A percentile compares a stretch with the other conserved stretches of the same genome.
Evolutionary conservation across 1,140 invertebrate species (phyloP).

Genomic region (Oryctes rhinoceros): DNA sequence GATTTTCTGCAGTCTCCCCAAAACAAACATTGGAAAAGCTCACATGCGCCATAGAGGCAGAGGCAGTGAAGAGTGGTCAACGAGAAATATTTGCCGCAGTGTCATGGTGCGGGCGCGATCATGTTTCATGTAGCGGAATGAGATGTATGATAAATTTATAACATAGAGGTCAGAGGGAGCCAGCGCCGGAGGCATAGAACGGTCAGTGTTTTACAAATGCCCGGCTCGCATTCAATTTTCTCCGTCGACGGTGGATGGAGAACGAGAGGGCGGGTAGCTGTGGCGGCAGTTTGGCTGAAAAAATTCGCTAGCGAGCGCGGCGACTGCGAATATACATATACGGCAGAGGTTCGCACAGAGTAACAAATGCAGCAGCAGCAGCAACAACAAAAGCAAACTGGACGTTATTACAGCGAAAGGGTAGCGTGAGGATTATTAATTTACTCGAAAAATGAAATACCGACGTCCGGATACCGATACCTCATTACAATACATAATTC

Average conservation of each 20-base stretch:
- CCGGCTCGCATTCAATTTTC: slow-evolving; percentile 46
- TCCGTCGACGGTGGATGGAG: neutral
- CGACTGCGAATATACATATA: slow-evolving; percentile 1
- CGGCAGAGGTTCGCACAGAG: neutral
- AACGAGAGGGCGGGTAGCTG: neutral
- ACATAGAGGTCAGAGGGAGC: slow-evolving; percentile 47
- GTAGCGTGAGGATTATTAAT: slow-evolving; percentile 31
- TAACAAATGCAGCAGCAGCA: slow-evolving; percentile 23
- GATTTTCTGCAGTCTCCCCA: neutral
- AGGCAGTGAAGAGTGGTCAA: slow-evolving; percentile 1
- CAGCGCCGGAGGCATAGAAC: slow-evolving; percentile 38
- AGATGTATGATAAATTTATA: slow-evolving; percentile 56
- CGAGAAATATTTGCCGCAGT: slow-evolving; percentile 36
- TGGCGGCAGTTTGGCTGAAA: slow-evolving; percentile 40
- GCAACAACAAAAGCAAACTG: slow-evolving; percentile 27
- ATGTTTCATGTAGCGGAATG: slow-evolving; percentile 55
- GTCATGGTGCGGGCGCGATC: slow-evolving; percentile 36
- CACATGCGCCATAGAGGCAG: neutral
- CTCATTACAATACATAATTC: slow-evolving; percentile 42
- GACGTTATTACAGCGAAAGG: neutral
- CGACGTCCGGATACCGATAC: slow-evolving; percentile 39
- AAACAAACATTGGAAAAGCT: neutral
- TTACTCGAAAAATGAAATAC: slow-evolving; percentile 46
- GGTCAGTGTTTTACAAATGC: slow-evolving; percentile 52
- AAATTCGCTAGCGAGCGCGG: slow-evolving; percentile 34